Base-by-base conservation (phyloP, 2,888 invertebrate genomes). In the Lamellibrachia satsuma region DNA sequence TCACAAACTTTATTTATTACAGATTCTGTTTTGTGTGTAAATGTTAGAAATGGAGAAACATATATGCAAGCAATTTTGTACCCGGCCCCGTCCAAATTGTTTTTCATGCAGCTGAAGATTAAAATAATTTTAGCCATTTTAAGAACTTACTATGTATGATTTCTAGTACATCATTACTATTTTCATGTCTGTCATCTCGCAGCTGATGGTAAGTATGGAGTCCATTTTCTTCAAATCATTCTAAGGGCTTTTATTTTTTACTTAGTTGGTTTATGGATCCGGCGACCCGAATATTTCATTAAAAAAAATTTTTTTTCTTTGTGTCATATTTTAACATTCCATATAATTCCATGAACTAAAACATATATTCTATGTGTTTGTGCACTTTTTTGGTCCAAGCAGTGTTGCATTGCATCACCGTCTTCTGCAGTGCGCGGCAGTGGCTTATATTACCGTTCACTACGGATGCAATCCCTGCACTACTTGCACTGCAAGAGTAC, bases 151-250 rank as follows among this genome's bases (percentile, higher is more conserved):
- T 75, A 22, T 75, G 75, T 75, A 15, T 22, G 3, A 75, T 75
- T 75, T 75, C 75, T 75, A 75, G 75, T 75, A 75, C n/a, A n/a
- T 75, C 75, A 22, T 75, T 75, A 39, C 39, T 39, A 75, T 75
- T 75, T 75, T 75, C n/a, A 1, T 75, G 75, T 75, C 22, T 6
- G n/a, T 22, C 75, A 15, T 2, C n/a, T 75, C 75, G n/a, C 75
- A 75, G 75, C 75, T 75, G 75, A 75, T n/a, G 75, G 75, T 75
- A 75, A 75, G 75, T 75, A 75, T n/a, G 22, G 75, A n/a, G n/a
- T 22, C 22, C 22, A 6, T 22, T 75, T 15, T 75, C 22, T 75
- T 75, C 0, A 75, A 75, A 75, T 75, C 75, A 75, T 75, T 75
- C 75, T n/a, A 22, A 39, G 39, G 39, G 39, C 39, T 39, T 39